A percentile compares a stretch with the other conserved stretches of the same genome.
Evolutionary conservation across 2,888 invertebrate species (phyloP).

Genomic region (Drosophila formosana): DNA sequence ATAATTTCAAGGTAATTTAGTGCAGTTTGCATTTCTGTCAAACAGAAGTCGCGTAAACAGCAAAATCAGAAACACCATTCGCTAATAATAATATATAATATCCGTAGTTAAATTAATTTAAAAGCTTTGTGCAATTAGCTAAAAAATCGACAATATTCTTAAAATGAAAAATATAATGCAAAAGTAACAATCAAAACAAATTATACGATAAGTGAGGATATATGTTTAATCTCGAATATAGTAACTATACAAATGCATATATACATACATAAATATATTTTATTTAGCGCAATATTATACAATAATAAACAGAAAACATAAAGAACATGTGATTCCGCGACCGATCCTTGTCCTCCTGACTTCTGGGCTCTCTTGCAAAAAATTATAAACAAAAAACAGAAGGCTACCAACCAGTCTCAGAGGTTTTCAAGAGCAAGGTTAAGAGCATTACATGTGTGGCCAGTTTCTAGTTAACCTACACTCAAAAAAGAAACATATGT

Average conservation of each 20-base stretch:
- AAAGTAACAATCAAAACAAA: conserved; percentile 21
- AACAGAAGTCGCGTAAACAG: conserved; percentile 64
- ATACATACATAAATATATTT: conserved; percentile 50
- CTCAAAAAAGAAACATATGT: conserved; percentile 32
- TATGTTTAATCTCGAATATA: conserved; percentile 45
- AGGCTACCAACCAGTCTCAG: conserved; percentile 32
- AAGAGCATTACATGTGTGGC: conserved; percentile 55
- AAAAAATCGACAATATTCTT: conserved; percentile 36
- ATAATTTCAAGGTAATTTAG: conserved; percentile 46
- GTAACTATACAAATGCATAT: conserved; percentile 44
- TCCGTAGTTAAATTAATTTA: conserved; percentile 65
- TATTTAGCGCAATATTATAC: conserved; percentile 76
- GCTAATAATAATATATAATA: conserved; percentile 43
- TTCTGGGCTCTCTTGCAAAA: conserved; percentile 8
- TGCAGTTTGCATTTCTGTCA: conserved; percentile 68
- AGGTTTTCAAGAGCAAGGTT: conserved; percentile 76
- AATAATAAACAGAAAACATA: conserved; percentile 52
- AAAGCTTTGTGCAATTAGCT: conserved; percentile 65
- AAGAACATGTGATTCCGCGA: conserved; percentile 18
- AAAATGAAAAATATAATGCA: conserved; percentile 25
- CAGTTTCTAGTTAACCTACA: conserved; percentile 66
- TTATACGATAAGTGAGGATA: conserved; percentile 43
- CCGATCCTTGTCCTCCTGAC: neutral
- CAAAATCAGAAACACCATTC: conserved; percentile 34
- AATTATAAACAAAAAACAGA: neutral